Evolutionary conservation across 2,113 vertebrate species (phyloP), one percentile per base, ranked within the genome.

Genomic region (Lepidothrix coronata): DNA sequence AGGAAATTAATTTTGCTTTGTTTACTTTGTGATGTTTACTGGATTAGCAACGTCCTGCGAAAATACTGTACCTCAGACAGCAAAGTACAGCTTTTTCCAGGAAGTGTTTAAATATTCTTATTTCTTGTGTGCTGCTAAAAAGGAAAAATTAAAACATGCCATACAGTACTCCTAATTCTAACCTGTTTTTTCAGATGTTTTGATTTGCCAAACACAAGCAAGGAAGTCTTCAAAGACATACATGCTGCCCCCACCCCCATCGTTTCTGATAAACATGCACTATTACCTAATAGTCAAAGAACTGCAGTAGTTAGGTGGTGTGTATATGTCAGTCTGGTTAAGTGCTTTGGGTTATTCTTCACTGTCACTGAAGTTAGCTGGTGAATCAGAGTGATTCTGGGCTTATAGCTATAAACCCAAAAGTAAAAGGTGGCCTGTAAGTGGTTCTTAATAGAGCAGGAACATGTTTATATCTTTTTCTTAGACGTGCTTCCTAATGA

Each of bases 1-100:
- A 96, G 44, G 75, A 71, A 94, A 41, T n/a, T 77, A 1, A 41
- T 91, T 96, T 88, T 90, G 18, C 51, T 76, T 83, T 93, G 76
- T 76, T 91, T 54, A 30, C 66, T 93, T 70, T 89, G 72, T 86
- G 63, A 33, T 84, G 55, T 74, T 93, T 85, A 33, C 80, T 91
- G 75, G 66, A 80, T 83, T 91, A 84, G 20, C 48, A 67, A 37
- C 15, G 44, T 78, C 61, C 92, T 91, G 25, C 84, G 88, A 78
- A 88, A 87, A 72, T n/a, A 22, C 28, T 20, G 15, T 39, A 88
- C 43, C 30, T 88, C 24, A 41, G 41, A 76, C 48, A 92, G n/a
- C 0, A 1, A 18, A 80, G 14, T 68, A n/a, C 65, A 93, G 58
- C 20, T 72, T 93, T 86, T 88, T 51, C 68, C 25, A 63, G 30